Base-by-base conservation (phyloP, 2,113 vertebrate genomes). In the Lasiurus borealis region DNA sequence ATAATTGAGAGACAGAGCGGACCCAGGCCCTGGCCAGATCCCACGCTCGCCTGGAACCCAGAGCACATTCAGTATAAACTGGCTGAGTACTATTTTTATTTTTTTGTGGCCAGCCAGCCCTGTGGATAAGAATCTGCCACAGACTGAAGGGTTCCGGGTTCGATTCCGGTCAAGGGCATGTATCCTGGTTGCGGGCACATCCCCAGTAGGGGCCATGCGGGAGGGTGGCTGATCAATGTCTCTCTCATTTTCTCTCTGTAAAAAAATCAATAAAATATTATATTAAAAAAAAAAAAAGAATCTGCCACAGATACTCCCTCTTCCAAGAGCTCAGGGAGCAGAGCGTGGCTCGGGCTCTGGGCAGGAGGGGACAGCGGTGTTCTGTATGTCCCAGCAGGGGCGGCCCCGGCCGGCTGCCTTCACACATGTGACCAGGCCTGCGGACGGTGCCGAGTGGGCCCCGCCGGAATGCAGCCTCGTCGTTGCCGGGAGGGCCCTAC, bases 401-500 rank as follows among this genome's bases (percentile, higher is more conserved):
- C 19, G 23, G 18, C 80, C 25, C 0, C 18, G 31, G 19, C 62
- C n/a, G 7, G 88, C 76, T 85, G 46, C 64, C 54, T 78, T 52
- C 52, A 29, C 59, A 44, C 0, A 34, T 12, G 34, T 48, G 2
- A 34, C 54, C 10, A 34, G 84, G 14, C 64, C 73, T 50, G 57
- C 59, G 50, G 75, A 12, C 48, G 1, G 92, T 54, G 29, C 82
- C 18, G 1, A 6, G 80, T 16, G 69, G 69, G 44, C 64, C 78
- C 4, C 2, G n/a, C 19, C 29, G 3, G 76, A 69, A 12, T 0
- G 57, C 14, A 29, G 71, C 21, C 54, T 62, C 48, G 4, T n/a
- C 2, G 0, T 0, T 31, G 50, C 80, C 4, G 12, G 62, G 29
- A 5, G 0, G 11, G 48, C 31, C 25, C 16, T n/a, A n/a, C 44